These are phyloP conservation scores for Formica selysi DNA, from an alignment of 1,140 invertebrate species.

Conservation along the genomic window DNA sequence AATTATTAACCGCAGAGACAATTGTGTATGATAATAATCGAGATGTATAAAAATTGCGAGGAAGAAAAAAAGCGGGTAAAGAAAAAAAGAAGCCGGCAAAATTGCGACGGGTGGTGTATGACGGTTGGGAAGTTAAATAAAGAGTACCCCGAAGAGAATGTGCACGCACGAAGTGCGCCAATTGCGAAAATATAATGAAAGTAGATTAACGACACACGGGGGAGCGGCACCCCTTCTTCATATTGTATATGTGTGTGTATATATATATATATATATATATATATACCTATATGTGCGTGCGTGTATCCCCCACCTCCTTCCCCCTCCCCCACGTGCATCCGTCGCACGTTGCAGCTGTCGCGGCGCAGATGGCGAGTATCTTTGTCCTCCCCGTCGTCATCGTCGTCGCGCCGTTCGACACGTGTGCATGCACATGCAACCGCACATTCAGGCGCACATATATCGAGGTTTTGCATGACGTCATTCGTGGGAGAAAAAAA, in stretches of 20 bases:
- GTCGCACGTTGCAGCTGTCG: conserved; percentile 75
- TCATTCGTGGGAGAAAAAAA: not conserved
- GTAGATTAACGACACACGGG: conserved; percentile 62
- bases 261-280: no score
- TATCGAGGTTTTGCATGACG: conserved; percentile 33
- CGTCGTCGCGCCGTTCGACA: conserved; percentile 33
- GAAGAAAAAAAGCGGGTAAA: not conserved
- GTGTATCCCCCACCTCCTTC: not conserved
- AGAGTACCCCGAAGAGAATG: conserved; percentile 39
- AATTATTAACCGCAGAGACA: not conserved
- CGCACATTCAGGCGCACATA: conserved; percentile 28
- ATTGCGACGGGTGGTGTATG: conserved; percentile 34
- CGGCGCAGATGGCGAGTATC: conserved; percentile 74
- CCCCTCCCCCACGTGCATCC: conserved; percentile 54
- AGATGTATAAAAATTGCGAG: conserved; percentile 4
- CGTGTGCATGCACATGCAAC: conserved; percentile 60
- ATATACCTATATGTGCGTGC: not conserved
- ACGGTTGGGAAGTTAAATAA: conserved; percentile 47
- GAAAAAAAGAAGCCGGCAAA: not conserved
- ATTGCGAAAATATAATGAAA: conserved; percentile 75
- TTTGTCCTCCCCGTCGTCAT: conserved; percentile 61
- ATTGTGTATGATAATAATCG: conserved; percentile 20
- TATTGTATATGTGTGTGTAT: no score
- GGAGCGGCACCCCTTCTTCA: conserved; percentile 47
- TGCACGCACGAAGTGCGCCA: conserved; percentile 42